Evolutionary conservation across 1,140 invertebrate species (phyloP).

Genomic region (Drosophila pallidifrons): DNA sequence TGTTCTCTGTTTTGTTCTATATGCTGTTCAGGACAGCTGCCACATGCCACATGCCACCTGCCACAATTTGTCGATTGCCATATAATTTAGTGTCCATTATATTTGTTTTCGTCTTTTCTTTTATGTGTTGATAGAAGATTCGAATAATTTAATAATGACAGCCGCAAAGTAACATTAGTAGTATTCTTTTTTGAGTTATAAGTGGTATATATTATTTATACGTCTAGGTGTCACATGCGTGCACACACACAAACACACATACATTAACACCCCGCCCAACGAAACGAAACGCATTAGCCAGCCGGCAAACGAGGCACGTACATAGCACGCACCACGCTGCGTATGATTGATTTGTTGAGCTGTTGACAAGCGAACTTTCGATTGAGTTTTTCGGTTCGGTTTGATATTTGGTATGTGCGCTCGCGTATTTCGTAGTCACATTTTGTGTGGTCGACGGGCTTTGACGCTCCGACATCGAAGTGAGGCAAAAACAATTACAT

Average conservation of each 20-base stretch:
- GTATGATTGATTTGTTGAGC: conserved; percentile 82
- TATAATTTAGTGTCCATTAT: conserved; percentile 33
- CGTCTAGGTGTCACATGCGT: conserved; percentile 51
- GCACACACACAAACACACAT: neutral
- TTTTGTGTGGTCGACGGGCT: conserved; percentile 1
- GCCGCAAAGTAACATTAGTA: conserved; percentile 20
- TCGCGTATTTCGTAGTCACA: conserved; percentile 11
- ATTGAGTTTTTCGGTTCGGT: conserved; percentile 16
- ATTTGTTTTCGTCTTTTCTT: conserved; percentile 44
- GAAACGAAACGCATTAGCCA: conserved; percentile 26
- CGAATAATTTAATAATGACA: conserved; percentile 77
- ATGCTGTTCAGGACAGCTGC: neutral
- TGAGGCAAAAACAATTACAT: conserved; percentile 66
- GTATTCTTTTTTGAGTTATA: conserved; percentile 62
- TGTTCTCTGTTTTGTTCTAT: neutral
- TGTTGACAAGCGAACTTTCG: conserved; percentile 66
- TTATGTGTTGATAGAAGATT: conserved; percentile 39
- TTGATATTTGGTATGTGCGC: conserved; percentile 9
- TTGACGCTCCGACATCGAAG: conserved; percentile 4
- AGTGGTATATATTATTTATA: conserved; percentile 74
- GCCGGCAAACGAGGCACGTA: conserved; percentile 56
- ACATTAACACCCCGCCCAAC: conserved; percentile 1
- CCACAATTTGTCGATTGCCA: conserved; percentile 18
- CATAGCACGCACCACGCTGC: conserved; percentile 67
- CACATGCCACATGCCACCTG: conserved; percentile 11